Evolutionary conservation across 2,888 invertebrate species (phyloP), one percentile per base, ranked within the genome.

Genomic region (Apamea monoglypha): DNA sequence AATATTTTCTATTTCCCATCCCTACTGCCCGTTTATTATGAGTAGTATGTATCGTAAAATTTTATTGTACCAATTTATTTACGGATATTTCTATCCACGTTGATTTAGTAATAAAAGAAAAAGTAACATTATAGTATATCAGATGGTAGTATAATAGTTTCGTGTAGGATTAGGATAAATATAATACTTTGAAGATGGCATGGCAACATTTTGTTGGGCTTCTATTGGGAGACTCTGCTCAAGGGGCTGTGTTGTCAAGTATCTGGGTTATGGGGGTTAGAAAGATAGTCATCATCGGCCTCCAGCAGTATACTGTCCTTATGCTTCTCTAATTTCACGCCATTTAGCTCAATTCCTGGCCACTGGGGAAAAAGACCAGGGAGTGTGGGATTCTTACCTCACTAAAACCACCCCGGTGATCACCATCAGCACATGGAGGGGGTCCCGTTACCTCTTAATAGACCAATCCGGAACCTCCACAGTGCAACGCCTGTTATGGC

Each of bases 101-200:
- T 87, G 85, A 85, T 87, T 85, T 87, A 84, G 80, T 84, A 76
- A 87, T 85, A 87, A 87, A 85, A 84, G 59, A 67, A 74, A 76
- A 78, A 78, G 40, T 50, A 50, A 78, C 64, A 66, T 70, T 70
- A 73, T 47, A 66, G 36, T 71, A 70, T 29, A 74, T 85, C 73
- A 47, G 64, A 67, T 67, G 7, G 16, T 74, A 18, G 59, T 67
- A 67, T 78, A 29, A 67, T 78, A 29, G n/a, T 44, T 61, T 70
- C 73, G 36, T 53, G 18, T 64, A 40, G 44, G 21, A 59, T 67
- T 76, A 44, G n/a, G 40, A 21, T n/a, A 59, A 40, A 59, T 66
- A 14, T 44, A 8, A 25, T 47, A 40, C 64, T 79, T 73, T 47
- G 14, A 56, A 47, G 16, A n/a, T 53, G 3, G 6, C 4, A 12